A percentile compares a stretch with the other conserved stretches of the same genome.
phyloP scores from a whole-genome alignment of 1,140 invertebrate genomes.

The Coelopa frigida region DNA sequence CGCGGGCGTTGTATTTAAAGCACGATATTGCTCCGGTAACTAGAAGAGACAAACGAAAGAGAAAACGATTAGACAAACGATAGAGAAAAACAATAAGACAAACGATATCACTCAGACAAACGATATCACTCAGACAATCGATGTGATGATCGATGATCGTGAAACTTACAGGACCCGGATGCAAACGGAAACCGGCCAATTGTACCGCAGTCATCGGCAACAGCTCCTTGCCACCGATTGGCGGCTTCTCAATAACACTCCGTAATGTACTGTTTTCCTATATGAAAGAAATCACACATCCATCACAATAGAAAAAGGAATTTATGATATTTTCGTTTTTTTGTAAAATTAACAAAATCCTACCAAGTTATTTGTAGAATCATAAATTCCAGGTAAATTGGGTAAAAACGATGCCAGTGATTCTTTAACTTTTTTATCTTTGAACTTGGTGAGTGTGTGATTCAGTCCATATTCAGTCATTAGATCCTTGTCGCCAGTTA shows the following conservation, averaged over 20 bases:
- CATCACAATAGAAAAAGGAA: neutral
- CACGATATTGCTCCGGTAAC: constrained; percentile 93
- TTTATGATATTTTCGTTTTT: neutral
- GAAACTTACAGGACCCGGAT: constrained; percentile 82
- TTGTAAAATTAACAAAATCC: constrained; percentile 2
- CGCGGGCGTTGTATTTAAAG: constrained; percentile 82
- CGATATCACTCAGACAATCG: no score
- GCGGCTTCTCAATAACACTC: constrained; percentile 94
- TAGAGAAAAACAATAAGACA: constrained; percentile 1
- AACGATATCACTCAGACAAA: no score
- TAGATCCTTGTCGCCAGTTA: constrained; percentile 93
- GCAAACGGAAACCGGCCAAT: constrained; percentile 87
- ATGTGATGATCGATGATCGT: no score
- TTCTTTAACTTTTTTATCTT: constrained; percentile 94
- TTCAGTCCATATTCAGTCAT: constrained; percentile 94
- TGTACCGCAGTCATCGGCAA: constrained; percentile 79
- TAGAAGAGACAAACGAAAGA: no score
- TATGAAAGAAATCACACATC: constrained; percentile 17
- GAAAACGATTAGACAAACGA: no score
- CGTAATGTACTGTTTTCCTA: constrained; percentile 77
- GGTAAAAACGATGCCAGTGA: constrained; percentile 91
- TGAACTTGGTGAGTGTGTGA: constrained; percentile 96
- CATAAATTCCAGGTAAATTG: constrained; percentile 88
- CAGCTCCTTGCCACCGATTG: constrained; percentile 92
- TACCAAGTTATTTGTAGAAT: constrained; percentile 79